Evolutionary conservation across 2,113 vertebrate species (phyloP).

Genomic region (Hipposideros armiger): DNA sequence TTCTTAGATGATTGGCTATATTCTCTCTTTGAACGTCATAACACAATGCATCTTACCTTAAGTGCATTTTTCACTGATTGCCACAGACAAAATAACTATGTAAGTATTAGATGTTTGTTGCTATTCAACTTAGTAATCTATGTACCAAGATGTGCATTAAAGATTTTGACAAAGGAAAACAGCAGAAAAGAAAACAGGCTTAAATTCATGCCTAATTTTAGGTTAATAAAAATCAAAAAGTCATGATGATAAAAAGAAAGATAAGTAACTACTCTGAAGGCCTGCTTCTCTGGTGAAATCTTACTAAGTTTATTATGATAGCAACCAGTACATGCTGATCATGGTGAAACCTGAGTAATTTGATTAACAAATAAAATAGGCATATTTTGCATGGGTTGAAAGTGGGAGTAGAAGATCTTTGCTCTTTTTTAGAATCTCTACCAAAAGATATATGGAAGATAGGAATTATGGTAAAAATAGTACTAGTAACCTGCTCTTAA

Average conservation of each 20-base stretch:
- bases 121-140: neutral
- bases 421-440: neutral
- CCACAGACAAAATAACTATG: neutral
- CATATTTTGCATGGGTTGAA: neutral
- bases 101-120: neutral
- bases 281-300: neutral
- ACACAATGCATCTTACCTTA: neutral
- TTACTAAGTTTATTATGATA: neutral
- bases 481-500: neutral
- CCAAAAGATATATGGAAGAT: neutral
- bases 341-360: neutral
- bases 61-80: neutral
- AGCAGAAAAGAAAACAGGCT: neutral
- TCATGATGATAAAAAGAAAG: neutral
- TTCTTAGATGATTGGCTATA: neutral
- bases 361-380: neutral
- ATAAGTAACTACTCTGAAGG: neutral
- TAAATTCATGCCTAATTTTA: neutral
- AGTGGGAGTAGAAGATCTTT: neutral
- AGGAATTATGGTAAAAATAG: neutral
- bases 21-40: neutral
- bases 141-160: neutral
- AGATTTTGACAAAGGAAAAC: neutral
- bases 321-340: neutral
- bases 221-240: slow-evolving; percentile 21